Base-by-base conservation (phyloP, 1,140 invertebrate species). In the Euglossa dilemma region DNA sequence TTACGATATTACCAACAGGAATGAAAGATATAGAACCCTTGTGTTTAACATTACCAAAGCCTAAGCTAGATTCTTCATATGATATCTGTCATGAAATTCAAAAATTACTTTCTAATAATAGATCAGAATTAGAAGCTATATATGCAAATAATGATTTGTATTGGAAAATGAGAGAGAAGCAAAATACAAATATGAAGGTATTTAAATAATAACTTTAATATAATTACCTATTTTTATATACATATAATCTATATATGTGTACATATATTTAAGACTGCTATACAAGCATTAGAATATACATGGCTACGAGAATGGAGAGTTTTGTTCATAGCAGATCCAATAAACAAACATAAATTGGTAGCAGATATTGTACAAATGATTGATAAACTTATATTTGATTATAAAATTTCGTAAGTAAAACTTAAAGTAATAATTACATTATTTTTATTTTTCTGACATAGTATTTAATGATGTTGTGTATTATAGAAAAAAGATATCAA, bases 251-350 rank as follows among this genome's bases (percentile, higher is more conserved):
- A 16, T 12, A 23, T 25, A 54, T 61, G 20, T 59, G 9, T 77
- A 47, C 0, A 78, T 78, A 76, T 70, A 59, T 95, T 93, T 63
- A 91, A 96, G 96, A 92, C 89, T 89, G 94, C 96, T 16, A 93
- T 96, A 54, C 92, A 94, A 28, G 94, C 94, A 78, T 95, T 97
- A 90, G 96, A 97, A 84, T 94, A 94, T 20, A 91, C 94, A 52
- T 97, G 96, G 96, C 92, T 97, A 6, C 95, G 95, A 57, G 95
- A 95, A 56, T 97, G 96, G 95, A 95, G 95, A 89, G 92, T 95
- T 71, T 87, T 97, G 66, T 94, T 97, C 59, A 93, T 95, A 8
- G 96, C 96, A 25, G 95, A 95, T 89, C 89, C 95, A 25, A 63
- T 94, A 36, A 95, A 95, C 83, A 80, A 93, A 23, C 79, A 88